Percentiles rank a stretch among this genome's conserved stretches.
phyloP scores from a whole-genome alignment of 2,113 vertebrate species.

The Indicator indicator region DNA sequence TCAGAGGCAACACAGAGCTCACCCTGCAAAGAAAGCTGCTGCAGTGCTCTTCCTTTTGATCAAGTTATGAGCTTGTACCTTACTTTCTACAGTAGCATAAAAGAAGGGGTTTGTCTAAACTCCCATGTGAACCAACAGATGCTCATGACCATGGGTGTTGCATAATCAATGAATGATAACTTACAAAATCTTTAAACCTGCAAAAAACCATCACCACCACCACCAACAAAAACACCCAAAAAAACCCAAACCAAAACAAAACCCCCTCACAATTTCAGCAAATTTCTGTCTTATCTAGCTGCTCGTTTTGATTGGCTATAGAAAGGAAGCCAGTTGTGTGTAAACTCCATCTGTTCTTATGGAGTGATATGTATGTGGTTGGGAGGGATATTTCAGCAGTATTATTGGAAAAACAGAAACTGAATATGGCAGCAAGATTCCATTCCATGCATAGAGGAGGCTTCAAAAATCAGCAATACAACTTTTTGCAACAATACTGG shows the following conservation, averaged over 20 bases:
- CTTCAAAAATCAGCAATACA: slow-evolving; percentile 30
- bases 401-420: not conserved
- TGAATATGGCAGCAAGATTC: not conserved
- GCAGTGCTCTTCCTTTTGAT: not conserved
- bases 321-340: slow-evolving; percentile 43
- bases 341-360: slow-evolving; percentile 72
- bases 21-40: not conserved
- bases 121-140: slow-evolving; percentile 72
- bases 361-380: not conserved
- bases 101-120: slow-evolving; percentile 32
- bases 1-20: not conserved
- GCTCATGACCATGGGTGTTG: slow-evolving; percentile 54
- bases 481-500: slow-evolving; percentile 24
- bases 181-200: slow-evolving; percentile 72
- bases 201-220: not conserved
- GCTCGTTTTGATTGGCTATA: slow-evolving; percentile 49
- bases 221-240: no score
- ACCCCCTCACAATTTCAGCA: slow-evolving; percentile 72
- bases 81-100: slow-evolving; percentile 11
- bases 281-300: slow-evolving; percentile 58
- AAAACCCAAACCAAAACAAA: no score
- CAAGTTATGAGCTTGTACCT: not conserved
- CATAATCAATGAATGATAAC: slow-evolving; percentile 61
- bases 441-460: not conserved
- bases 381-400: not conserved